Base-by-base conservation (phyloP, 2,113 vertebrate species). In the Serranochromis macrocephalus region DNA sequence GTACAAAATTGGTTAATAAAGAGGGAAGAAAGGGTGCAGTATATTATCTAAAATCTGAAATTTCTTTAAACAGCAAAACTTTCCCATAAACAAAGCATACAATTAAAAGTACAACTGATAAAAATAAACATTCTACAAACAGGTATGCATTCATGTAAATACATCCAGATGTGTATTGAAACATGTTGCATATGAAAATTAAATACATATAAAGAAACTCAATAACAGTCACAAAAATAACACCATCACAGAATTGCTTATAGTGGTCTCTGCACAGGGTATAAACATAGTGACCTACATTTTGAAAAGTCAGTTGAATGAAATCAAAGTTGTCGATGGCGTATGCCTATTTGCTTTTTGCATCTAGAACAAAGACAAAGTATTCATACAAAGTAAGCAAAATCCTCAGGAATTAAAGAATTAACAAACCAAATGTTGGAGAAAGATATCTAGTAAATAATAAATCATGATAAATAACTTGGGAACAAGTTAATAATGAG, bases 51-150 rank as follows among this genome's bases (percentile, higher is more conserved):
- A 75, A 75, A 75, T 0, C 24, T 19, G 14, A 29, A 45, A 73
- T 73, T 45, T 47, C 42, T 75, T 75, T 75, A 75, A 47, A 75
- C 14, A 29, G 14, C 42, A 47, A 49, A 75, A 49, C 24, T 5
- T 1, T 12, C 17, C 16, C 3, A 31, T 75, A 49, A 49, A 75
- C 17, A 26, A 16, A 45, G 38, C 38, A 0, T 45, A 26, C 0
- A 17, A 45, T 45, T 29, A 29, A 49, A 80, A 7, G 31, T 55
- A 38, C 49, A 80, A 38, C 31, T 38, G 19, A 24, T 54, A 24
- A 80, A 54, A 80, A 2, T 54, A 54, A 36, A 80, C 51, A 38
- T 24, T 26, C 13, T 45, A 47, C 40, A 45, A 75, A 47, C 14
- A 8, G 24, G 26, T 66, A 38, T 12, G 0, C 16, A 19, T 49